phyloP scores from a whole-genome alignment of 2,888 invertebrate genomes.

The Erpobdella octoculata region DNA sequence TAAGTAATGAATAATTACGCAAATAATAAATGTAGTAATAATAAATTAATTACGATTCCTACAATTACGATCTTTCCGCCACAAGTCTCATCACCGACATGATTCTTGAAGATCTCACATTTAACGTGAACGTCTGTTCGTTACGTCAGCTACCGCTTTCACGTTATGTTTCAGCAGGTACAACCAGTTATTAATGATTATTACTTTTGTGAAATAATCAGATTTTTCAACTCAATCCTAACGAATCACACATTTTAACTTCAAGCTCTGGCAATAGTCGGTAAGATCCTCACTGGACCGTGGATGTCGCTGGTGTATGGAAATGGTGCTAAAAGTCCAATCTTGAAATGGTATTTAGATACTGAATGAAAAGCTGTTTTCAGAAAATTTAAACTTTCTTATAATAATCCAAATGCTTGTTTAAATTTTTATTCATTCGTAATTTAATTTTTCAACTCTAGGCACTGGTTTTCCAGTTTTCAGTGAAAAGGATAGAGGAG shows the following conservation, averaged over 20 bases:
- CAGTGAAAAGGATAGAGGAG: neutral
- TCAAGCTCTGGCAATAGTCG: conserved; percentile 2
- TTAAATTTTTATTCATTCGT: neutral
- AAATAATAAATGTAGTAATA: too few species aligned
- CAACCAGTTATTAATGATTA: neutral
- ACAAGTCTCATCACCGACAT: too few species aligned
- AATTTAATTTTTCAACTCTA: too few species aligned
- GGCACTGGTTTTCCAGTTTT: too few species aligned
- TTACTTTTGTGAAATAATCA: neutral
- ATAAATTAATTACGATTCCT: too few species aligned
- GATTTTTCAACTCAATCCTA: neutral
- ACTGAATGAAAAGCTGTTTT: too few species aligned
- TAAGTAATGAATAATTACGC: too few species aligned
- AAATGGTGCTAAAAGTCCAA: neutral
- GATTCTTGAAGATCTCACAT: too few species aligned
- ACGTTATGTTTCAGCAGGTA: neutral
- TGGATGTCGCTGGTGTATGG: neutral
- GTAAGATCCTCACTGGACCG: neutral
- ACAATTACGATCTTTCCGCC: too few species aligned
- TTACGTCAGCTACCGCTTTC: neutral
- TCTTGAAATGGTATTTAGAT: too few species aligned
- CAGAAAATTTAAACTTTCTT: too few species aligned
- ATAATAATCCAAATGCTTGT: too few species aligned
- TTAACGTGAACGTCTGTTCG: neutral
- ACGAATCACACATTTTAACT: neutral